These are phyloP conservation scores for Garra rufa DNA, from an alignment of 2,113 vertebrate genomes.

Conservation along the genomic window DNA sequence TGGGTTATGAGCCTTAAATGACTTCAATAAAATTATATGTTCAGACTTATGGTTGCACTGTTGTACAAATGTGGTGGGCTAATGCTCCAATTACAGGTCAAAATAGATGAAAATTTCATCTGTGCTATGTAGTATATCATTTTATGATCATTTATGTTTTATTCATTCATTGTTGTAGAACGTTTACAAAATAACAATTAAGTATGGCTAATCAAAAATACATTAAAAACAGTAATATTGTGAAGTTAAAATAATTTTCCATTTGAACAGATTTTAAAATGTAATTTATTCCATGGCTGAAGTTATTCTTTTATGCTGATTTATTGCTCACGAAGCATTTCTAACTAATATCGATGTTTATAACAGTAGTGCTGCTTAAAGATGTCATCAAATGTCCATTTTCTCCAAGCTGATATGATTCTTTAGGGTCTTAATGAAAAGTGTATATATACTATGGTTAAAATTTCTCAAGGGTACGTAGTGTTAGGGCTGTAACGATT, in stretches of 20 bases:
- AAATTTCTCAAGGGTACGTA: too few species aligned
- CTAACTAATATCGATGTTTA: neutral
- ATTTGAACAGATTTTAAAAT: neutral
- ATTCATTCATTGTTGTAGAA: neutral
- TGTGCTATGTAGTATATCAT: neutral
- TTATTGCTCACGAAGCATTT: neutral
- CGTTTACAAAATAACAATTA: neutral
- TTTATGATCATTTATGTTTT: neutral
- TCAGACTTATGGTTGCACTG: neutral
- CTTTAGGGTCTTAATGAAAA: too few species aligned
- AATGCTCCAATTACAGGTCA: neutral
- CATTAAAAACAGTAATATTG: neutral
- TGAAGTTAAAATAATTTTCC: neutral
- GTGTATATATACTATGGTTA: too few species aligned
- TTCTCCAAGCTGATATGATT: too few species aligned
- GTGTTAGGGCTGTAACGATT: too few species aligned
- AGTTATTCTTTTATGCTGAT: too few species aligned
- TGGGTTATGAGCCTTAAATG: neutral
- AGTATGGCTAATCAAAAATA: neutral
- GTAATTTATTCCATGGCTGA: neutral
- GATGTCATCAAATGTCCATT: too few species aligned
- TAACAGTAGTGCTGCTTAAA: neutral
- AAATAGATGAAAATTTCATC: neutral
- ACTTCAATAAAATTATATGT: neutral
- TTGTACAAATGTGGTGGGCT: neutral